Percentiles rank a stretch among this genome's conserved stretches.
These are phyloP conservation scores for Callipepla californica DNA, from an alignment of 2,113 vertebrate species.

Conservation along the genomic window DNA sequence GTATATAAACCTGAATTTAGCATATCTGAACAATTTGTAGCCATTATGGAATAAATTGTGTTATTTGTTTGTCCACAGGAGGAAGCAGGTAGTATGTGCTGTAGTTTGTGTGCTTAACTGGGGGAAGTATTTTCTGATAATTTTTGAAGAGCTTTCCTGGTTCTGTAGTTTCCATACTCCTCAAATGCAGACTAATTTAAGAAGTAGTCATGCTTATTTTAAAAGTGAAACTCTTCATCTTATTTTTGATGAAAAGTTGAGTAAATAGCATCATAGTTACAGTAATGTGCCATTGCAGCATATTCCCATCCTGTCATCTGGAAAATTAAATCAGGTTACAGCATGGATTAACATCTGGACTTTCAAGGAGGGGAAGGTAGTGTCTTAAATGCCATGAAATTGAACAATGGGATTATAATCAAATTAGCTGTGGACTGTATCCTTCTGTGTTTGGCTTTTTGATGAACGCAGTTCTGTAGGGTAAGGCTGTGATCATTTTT, in stretches of 20 bases:
- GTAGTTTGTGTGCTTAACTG: background rate
- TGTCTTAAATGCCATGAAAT: slow-evolving; percentile 89
- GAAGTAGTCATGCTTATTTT: slow-evolving; percentile 1
- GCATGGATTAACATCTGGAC: slow-evolving; percentile 78
- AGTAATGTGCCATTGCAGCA: slow-evolving; percentile 67
- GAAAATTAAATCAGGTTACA: slow-evolving; percentile 85
- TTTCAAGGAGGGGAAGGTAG: slow-evolving; percentile 72
- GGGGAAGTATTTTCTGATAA: slow-evolving; percentile 5
- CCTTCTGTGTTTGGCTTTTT: slow-evolving; percentile 71
- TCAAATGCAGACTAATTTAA: background rate
- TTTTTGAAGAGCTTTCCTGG: background rate
- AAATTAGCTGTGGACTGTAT: slow-evolving; percentile 15
- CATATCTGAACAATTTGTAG: background rate
- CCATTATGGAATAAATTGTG: background rate
- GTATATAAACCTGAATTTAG: background rate
- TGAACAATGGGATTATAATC: slow-evolving; percentile 84
- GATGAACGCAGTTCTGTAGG: slow-evolving; percentile 31
- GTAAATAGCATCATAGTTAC: slow-evolving; percentile 69
- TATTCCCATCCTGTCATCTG: slow-evolving; percentile 84
- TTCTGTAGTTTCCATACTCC: background rate
- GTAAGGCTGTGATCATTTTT: background rate
- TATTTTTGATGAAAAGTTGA: slow-evolving; percentile 35
- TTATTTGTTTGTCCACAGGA: background rate
- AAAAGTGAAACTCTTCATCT: slow-evolving; percentile 21
- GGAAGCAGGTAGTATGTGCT: background rate